phyloP scores from a whole-genome alignment of 2,797 vertebrate genomes.

The Acanthurus tractus region DNA sequence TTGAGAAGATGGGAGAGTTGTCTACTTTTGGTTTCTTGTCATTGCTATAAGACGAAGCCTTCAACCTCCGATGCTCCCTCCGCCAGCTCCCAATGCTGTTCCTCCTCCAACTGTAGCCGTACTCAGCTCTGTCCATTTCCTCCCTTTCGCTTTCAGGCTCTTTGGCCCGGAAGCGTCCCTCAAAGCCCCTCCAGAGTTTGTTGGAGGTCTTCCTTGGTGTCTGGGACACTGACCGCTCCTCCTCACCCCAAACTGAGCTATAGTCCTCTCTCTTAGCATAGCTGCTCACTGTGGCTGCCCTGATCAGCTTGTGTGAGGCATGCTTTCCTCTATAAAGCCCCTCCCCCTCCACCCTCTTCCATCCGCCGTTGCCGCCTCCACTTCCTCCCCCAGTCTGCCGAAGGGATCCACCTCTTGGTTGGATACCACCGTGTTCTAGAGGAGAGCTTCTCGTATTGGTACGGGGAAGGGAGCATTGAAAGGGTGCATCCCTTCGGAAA shows the following conservation, averaged over 20 bases:
- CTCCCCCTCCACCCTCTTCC: slow-evolving; percentile 76
- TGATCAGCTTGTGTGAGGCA: slow-evolving; percentile 85
- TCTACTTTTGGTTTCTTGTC: slow-evolving; percentile 77
- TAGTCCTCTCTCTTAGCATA: slow-evolving; percentile 82
- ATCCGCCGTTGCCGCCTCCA: slow-evolving; percentile 42
- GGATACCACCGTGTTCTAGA: slow-evolving; percentile 71
- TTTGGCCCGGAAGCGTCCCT: slow-evolving; percentile 82
- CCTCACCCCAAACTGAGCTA: slow-evolving; percentile 76
- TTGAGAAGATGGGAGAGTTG: slow-evolving; percentile 75
- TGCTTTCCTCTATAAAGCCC: slow-evolving; percentile 89
- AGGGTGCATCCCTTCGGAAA: slow-evolving; percentile 85
- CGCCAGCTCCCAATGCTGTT: slow-evolving; percentile 78
- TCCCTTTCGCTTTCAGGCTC: slow-evolving; percentile 80
- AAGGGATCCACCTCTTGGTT: slow-evolving; percentile 83
- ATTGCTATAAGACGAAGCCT: slow-evolving; percentile 59
- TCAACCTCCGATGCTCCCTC: slow-evolving; percentile 74
- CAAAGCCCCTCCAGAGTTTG: slow-evolving; percentile 85
- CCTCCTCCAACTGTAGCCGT: slow-evolving; percentile 78
- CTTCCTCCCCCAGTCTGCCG: slow-evolving; percentile 75
- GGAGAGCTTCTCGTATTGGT: slow-evolving; percentile 74
- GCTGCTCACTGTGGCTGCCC: slow-evolving; percentile 87
- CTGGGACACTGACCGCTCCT: slow-evolving; percentile 36
- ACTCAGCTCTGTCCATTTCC: slow-evolving; percentile 79
- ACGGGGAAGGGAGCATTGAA: slow-evolving; percentile 87
- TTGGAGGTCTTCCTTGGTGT: slow-evolving; percentile 70